Percentiles rank a stretch among this genome's conserved stretches.
These are phyloP conservation scores for Drosophila mulleri DNA, from an alignment of 2,888 invertebrate species.

Conservation along the genomic window DNA sequence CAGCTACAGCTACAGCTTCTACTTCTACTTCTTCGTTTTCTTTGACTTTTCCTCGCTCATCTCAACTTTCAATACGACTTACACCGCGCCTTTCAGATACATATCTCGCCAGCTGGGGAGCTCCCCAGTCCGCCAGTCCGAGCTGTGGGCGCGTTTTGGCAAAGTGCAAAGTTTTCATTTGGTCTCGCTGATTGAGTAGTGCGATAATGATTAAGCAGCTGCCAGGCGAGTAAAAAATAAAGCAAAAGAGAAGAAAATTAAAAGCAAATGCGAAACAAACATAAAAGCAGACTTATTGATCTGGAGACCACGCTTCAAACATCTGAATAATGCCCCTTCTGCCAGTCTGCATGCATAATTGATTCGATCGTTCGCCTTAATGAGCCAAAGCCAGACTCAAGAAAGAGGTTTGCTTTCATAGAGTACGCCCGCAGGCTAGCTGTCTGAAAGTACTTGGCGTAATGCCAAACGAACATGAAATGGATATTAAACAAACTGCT, in stretches of 20 bases:
- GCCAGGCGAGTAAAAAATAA: conserved; percentile 15
- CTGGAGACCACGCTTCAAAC: conserved; percentile 53
- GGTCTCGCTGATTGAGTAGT: conserved; percentile 63
- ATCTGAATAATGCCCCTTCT: conserved; percentile 39
- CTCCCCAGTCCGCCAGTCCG: background rate
- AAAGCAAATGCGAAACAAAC: conserved; percentile 14
- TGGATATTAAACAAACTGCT: conserved; percentile 33
- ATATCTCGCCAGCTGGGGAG: conserved; percentile 27
- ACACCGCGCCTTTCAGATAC: conserved; percentile 41
- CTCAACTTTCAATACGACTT: conserved; percentile 74
- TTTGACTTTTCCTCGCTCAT: conserved; percentile 33
- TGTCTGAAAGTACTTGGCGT: conserved; percentile 62
- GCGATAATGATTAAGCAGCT: conserved; percentile 71
- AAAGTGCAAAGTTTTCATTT: conserved; percentile 74
- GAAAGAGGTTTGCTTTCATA: conserved; percentile 45
- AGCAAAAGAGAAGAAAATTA: background rate
- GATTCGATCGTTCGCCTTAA: conserved; percentile 59
- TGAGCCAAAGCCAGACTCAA: conserved; percentile 16
- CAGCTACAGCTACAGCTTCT: conserved; percentile 13
- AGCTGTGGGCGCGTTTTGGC: conserved; percentile 22
- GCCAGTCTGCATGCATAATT: conserved; percentile 56
- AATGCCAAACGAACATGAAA: conserved; percentile 17
- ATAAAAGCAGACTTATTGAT: conserved; percentile 55
- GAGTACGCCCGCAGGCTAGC: conserved; percentile 45
- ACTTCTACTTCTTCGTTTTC: conserved; percentile 4